Evolutionary conservation across 2,888 invertebrate species (phyloP), one percentile per base, ranked within the genome.

Genomic region (Zygogramma bicolorata): DNA sequence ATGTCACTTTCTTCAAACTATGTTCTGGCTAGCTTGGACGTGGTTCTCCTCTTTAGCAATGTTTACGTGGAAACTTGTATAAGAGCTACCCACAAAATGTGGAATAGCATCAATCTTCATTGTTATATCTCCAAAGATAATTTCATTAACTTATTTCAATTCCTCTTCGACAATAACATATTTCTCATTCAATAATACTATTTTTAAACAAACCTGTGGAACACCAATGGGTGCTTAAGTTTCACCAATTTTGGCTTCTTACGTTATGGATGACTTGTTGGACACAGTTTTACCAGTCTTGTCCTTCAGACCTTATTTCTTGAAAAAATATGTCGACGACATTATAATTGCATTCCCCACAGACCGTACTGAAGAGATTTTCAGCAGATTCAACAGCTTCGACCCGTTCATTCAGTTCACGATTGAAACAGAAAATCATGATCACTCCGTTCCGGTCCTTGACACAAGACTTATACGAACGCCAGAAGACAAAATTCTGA

Each of bases 391-490:
- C 20, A 60, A 60, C 5, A 60, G 34, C 38, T 60, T 31, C 20
- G 60, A 60, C 60, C 15, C 34, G 15, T 15, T 31, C 2, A 60
- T 34, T 18, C 60, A 60, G 10, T 60, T 60, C 22, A 60, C 38
- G 0, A 18, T 60, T 0, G 7, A 46, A 63, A n/a, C n/a, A 10
- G 46, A 27, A 18, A 29, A 46, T 13, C 25, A n/a, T 60, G 31
- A 31, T 10, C 31, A 31, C 31, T 31, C 31, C 4, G 31, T 31
- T n/a, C n/a, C n/a, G n/a, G n/a, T n/a, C n/a, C 58, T 74, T 2
- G 74, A 77, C 42, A 77, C 71, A 10, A 70, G 18, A 25, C 29
- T 73, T 15, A 75, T 68, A 13, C 40, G 70, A 57, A 60, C 70
- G 3, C 38, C 27, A 10, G 40, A 65, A 7, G 71, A 73, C 40